These are phyloP conservation scores for Pseudomyrmex concolor DNA, from an alignment of 1,140 invertebrate species.

Conservation along the genomic window DNA sequence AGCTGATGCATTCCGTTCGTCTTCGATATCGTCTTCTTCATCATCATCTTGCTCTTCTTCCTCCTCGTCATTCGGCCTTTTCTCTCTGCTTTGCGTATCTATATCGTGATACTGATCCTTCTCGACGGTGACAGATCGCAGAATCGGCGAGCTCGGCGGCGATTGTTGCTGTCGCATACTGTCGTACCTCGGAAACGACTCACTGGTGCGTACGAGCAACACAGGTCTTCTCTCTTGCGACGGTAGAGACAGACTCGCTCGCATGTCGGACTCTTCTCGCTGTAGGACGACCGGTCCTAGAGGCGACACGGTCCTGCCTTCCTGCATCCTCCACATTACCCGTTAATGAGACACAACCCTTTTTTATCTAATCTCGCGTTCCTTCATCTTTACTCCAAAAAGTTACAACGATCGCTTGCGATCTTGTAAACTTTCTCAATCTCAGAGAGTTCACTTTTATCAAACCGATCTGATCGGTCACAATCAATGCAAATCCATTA, in stretches of 20 bases:
- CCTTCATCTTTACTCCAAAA: slow-evolving; percentile 36
- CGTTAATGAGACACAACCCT: slow-evolving; percentile 30
- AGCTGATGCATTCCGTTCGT: slow-evolving; percentile 24
- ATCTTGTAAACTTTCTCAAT: not conserved
- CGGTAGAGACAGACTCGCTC: slow-evolving; percentile 64
- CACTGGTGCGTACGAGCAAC: slow-evolving; percentile 78
- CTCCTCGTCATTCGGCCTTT: slow-evolving; percentile 75
- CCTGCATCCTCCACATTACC: slow-evolving; percentile 82
- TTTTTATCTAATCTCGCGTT: slow-evolving; percentile 65
- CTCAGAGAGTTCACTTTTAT: not conserved
- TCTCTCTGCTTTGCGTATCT: slow-evolving; percentile 63
- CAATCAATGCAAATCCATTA: slow-evolving; percentile 6
- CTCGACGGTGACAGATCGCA: slow-evolving; percentile 62
- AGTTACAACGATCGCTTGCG: not conserved
- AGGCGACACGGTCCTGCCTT: slow-evolving; percentile 80
- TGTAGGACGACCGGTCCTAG: slow-evolving; percentile 76
- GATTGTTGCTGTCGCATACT: slow-evolving; percentile 69
- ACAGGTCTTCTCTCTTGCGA: slow-evolving; percentile 76
- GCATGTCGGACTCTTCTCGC: slow-evolving; percentile 78
- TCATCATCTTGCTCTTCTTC: slow-evolving; percentile 70
- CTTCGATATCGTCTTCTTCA: slow-evolving; percentile 62
- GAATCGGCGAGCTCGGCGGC: slow-evolving; percentile 64
- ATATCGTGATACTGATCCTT: slow-evolving; percentile 69
- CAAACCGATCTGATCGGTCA: not conserved
- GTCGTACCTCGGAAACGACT: slow-evolving; percentile 79